Evolutionary conservation across 1,140 invertebrate species (phyloP).

Genomic region (Oscheius sp.): DNA sequence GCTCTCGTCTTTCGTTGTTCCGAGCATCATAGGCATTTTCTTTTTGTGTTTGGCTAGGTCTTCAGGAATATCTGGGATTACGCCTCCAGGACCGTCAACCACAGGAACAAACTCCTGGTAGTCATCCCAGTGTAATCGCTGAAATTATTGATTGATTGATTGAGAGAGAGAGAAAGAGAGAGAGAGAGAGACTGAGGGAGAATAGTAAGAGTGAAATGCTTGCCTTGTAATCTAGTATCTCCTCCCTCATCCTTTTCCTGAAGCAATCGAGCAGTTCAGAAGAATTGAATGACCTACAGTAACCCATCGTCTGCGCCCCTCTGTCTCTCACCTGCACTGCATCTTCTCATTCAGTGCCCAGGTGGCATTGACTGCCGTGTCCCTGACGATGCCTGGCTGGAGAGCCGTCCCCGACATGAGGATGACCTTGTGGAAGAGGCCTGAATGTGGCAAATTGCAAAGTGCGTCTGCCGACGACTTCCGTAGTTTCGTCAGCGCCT

Average conservation of each 20-base stretch:
- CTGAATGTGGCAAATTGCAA: conserved; percentile 8
- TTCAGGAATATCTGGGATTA: conserved; percentile 58
- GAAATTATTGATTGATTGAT: conserved; percentile 12
- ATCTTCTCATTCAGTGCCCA: conserved; percentile 56
- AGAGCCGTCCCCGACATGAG: conserved; percentile 91
- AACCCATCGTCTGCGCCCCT: no score
- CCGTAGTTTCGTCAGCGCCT: conserved; percentile 7
- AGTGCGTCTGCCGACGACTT: neutral
- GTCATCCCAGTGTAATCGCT: conserved; percentile 43
- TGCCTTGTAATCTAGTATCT: conserved; percentile 53
- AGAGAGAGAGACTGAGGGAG: neutral
- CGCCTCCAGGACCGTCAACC: conserved; percentile 55
- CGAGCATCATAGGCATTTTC: conserved; percentile 56
- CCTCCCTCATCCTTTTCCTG: conserved; percentile 57
- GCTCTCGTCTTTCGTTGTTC: conserved; percentile 57
- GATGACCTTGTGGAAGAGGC: conserved; percentile 84
- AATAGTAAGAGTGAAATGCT: neutral
- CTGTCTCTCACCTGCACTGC: conserved; percentile 48
- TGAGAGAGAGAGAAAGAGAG: no score
- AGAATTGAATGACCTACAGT: conserved; percentile 58
- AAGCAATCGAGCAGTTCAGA: conserved; percentile 59
- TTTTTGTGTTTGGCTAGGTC: conserved; percentile 44
- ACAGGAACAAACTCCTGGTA: conserved; percentile 59
- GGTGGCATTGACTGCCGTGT: conserved; percentile 58
- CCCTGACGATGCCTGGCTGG: conserved; percentile 73